Evolutionary conservation across 2,113 vertebrate genomes (phyloP), one percentile per base, ranked within the genome.

Genomic region (Hippocampus mohnikei): DNA sequence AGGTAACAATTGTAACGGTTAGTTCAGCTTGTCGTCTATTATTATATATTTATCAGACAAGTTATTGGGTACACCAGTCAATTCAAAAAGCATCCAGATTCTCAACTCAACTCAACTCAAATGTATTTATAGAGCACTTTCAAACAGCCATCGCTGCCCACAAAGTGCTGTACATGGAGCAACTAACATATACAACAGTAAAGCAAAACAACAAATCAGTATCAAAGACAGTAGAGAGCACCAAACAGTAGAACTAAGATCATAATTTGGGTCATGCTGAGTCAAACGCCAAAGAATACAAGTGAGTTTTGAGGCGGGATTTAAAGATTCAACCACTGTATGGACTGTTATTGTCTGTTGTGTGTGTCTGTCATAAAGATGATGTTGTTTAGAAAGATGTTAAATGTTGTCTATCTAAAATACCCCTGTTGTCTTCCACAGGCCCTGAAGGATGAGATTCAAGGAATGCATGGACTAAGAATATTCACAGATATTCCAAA

Each of bases 381-480:
- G 25, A 50, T 37, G 37, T 20, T 64, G 23, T 73, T 42, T 42
- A 25, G 37, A 74, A n/a, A 12, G 44, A 61, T 27, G 23, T 41
- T 12, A 63, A n/a, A 37, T 73, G n/a, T 15, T 55, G 21, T 18
- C 25, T 29, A 21, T 6, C 2, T 55, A n/a, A 46, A n/a, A 13
- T 12, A 1, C 10, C n/a, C 59, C 0, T 41, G 37, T 74, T 16
- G 21, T 77, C 71, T 72, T 79, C 40, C 46, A 53, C 86, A 94
- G 93, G 93, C 91, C 33, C 90, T 94, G 18, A 92, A 93, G 81
- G 90, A 93, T 5, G 92, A 93, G 81, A 94, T 94, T 82, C 84
- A 90, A 89, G 87, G 71, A 74, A 94, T 94, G 93, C 93, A 94
- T 18, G 93, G 93, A 50, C 84, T 94, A 29, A 85, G 92, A 75